These are phyloP conservation scores for Drosophila pseudoananassae DNA, from an alignment of 1,140 invertebrate species.

Conservation along the genomic window DNA sequence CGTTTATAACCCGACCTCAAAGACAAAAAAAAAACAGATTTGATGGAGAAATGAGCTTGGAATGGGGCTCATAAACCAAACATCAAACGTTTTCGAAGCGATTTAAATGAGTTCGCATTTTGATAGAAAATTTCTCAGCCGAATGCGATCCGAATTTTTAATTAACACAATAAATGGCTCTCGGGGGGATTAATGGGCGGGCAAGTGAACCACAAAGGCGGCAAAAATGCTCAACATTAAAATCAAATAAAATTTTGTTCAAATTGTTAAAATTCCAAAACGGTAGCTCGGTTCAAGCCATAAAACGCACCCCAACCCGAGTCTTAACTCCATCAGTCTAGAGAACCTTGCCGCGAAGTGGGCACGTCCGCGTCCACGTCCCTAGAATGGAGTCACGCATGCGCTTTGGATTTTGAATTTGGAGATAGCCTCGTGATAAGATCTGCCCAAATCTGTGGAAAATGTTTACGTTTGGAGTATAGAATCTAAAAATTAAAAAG, in stretches of 20 bases:
- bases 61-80: conserved; percentile 66
- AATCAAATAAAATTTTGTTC: conserved; percentile 68
- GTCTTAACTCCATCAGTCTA: background rate
- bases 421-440: conserved; percentile 2
- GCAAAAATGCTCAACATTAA: conserved; percentile 73
- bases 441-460: background rate
- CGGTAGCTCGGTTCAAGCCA: conserved; percentile 39
- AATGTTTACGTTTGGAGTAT: background rate
- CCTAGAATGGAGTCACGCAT: conserved; percentile 43
- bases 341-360: conserved; percentile 3
- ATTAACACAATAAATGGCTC: conserved; percentile 13
- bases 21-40: conserved; percentile 13
- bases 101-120: conserved; percentile 77
- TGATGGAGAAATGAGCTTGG: conserved; percentile 44
- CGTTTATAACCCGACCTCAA: conserved; percentile 18
- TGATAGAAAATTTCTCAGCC: conserved; percentile 67
- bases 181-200: conserved; percentile 5
- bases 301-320: conserved; percentile 53
- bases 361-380: conserved; percentile 55
- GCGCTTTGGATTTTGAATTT: conserved; percentile 3
- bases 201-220: conserved; percentile 49
- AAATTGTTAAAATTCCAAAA: conserved; percentile 68
- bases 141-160: conserved; percentile 49
- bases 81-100: conserved; percentile 65
- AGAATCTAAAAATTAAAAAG: too few relatives aligned